Percentiles rank a stretch among this genome's conserved stretches.
phyloP scores from a whole-genome alignment of 2,113 vertebrate species.

The Peromyscus californicus region DNA sequence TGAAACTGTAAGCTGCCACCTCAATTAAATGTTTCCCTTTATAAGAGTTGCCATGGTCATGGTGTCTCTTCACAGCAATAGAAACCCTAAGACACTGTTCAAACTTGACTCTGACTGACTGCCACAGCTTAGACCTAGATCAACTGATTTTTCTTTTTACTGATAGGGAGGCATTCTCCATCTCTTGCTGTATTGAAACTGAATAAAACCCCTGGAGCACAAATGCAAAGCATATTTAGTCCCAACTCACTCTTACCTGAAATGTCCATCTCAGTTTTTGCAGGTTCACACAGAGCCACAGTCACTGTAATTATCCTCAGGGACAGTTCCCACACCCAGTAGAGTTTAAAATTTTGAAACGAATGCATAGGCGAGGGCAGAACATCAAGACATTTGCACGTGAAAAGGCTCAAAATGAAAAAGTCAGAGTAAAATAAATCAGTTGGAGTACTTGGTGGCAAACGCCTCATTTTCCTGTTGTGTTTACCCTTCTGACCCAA shows the following conservation, averaged over 20 bases:
- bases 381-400: neutral
- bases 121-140: neutral
- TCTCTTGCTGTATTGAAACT: neutral
- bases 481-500: slow-evolving; percentile 76
- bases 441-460: slow-evolving; percentile 57
- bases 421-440: slow-evolving; percentile 66
- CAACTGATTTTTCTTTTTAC: neutral
- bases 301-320: neutral
- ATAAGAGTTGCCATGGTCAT: neutral
- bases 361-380: neutral
- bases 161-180: slow-evolving; percentile 22
- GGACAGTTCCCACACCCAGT: neutral
- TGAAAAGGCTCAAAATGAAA: slow-evolving; percentile 59
- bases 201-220: slow-evolving; percentile 22
- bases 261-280: neutral
- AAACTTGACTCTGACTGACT: neutral
- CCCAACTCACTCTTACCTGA: slow-evolving; percentile 40
- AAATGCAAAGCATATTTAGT: slow-evolving; percentile 55
- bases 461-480: slow-evolving; percentile 75
- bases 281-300: neutral
- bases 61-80: neutral
- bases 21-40: neutral
- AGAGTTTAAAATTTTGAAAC: slow-evolving; percentile 56
- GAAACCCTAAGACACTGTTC: neutral
- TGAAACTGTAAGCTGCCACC: neutral